These are phyloP conservation scores for Melanogrammus aeglefinus DNA, from an alignment of 2,797 vertebrate genomes.

Conservation along the genomic window DNA sequence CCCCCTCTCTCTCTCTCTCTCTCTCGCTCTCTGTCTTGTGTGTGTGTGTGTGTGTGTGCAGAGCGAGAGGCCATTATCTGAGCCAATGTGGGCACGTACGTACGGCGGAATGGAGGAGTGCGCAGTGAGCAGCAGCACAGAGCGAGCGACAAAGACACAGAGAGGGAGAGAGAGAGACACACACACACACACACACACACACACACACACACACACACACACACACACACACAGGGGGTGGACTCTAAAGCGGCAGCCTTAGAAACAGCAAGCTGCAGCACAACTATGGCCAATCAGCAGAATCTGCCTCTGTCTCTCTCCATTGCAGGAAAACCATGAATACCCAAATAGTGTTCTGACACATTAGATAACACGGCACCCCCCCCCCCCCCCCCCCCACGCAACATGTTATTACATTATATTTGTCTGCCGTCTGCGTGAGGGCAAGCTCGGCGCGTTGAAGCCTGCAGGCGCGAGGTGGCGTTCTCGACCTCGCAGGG, in stretches of 20 bases:
- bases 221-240: background rate
- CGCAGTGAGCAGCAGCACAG: constrained; percentile 66
- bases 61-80: constrained; percentile 84
- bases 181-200: background rate
- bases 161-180: constrained; percentile 26
- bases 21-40: constrained; percentile 67
- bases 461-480: constrained; percentile 26
- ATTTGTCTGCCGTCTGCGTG: constrained; percentile 38
- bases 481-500: constrained; percentile 15
- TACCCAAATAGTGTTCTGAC: constrained; percentile 23
- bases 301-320: constrained; percentile 28
- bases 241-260: constrained; percentile 53
- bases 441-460: constrained; percentile 27
- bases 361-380: constrained; percentile 36
- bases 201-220: background rate
- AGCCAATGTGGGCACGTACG: constrained; percentile 81
- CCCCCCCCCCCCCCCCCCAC: background rate
- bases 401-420: constrained; percentile 22
- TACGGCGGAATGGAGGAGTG: constrained; percentile 82
- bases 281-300: constrained; percentile 57
- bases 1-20: constrained; percentile 58
- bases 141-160: constrained; percentile 57
- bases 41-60: constrained; percentile 74
- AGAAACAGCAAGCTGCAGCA: constrained; percentile 64
- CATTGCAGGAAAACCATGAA: constrained; percentile 37